Base-by-base conservation (phyloP, 92 coral and sea anemone species). In the Palythoa grandiflora region DNA sequence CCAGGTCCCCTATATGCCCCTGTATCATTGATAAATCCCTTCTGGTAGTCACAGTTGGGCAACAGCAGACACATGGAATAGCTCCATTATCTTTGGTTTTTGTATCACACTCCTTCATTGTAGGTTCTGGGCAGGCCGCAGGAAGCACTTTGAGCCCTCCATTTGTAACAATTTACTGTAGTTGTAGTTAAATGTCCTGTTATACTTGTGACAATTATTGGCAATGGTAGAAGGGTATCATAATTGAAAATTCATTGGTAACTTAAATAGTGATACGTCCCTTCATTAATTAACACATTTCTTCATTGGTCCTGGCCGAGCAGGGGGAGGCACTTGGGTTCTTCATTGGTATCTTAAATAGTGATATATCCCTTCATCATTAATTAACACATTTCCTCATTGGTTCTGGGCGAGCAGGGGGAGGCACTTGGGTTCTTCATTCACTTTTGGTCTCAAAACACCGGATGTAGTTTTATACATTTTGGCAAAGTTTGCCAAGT, bases 401-500 rank as follows among this genome's bases (percentile, higher is more conserved):
- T n/a, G n/a, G n/a, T n/a, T n/a, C n/a, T n/a, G n/a, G n/a, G n/a
- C n/a, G n/a, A n/a, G 63, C 63, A 55, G 63, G 63, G 63, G 63
- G 14, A 55, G 63, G 35, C 36, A 9, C 71, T 65, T 65, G 71
- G 71, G 71, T 65, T 16, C 37, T 9, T 7, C n/a, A 65, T 65
- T 65, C 5, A 35, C 37, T 17, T 65, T 65, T 65, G n/a, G 71
- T 35, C n/a, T 21, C 9, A 35, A 65, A 65, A 17, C n/a, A n/a
- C 71, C 71, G n/a, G n/a, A n/a, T 38, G 60, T 20, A 19, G 59
- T 47, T 38, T 48, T 19, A 75, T 17, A 75, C 51, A 48, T 3
- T 17, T 75, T 47, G 79, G 36, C 59, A 50, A 75, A 75, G 13
- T 75, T 75, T 9, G 54, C 79, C 53, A 21, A 47, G 16, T 47